A percentile compares a stretch with the other conserved stretches of the same genome.
These are phyloP conservation scores for Ranitomeya imitator DNA, from an alignment of 2,113 vertebrate genomes.

Conservation along the genomic window DNA sequence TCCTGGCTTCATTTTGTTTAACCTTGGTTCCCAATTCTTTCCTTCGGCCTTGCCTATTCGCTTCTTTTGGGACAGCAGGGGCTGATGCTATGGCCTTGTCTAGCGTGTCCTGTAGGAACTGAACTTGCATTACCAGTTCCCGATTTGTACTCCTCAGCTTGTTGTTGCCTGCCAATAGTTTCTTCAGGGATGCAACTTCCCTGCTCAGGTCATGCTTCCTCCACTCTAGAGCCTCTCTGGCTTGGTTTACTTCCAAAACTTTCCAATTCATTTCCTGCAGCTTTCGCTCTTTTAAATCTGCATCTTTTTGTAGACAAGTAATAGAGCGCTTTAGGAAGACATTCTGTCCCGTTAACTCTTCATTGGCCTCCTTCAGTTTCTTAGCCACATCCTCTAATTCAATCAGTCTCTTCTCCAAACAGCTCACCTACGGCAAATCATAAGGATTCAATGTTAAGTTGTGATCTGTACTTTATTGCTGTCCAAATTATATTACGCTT, in stretches of 20 bases:
- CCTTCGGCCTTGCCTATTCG: conserved; percentile 64
- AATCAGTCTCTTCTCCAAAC: conserved; percentile 77
- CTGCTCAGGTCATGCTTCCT: conserved; percentile 72
- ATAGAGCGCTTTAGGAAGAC: conserved; percentile 74
- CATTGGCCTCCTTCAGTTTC: conserved; percentile 76
- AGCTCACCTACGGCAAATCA: conserved; percentile 72
- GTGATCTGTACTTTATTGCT: no score
- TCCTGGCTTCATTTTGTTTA: conserved; percentile 80
- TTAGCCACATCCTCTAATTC: conserved; percentile 75
- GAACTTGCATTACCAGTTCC: conserved; percentile 72
- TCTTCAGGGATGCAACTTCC: conserved; percentile 71
- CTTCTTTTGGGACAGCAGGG: conserved; percentile 60
- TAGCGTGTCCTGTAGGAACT: conserved; percentile 73
- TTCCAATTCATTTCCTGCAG: conserved; percentile 65
- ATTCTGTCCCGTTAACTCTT: conserved; percentile 73
- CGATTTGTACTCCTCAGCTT: conserved; percentile 67
- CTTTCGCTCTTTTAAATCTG: conserved; percentile 67
- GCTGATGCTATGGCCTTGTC: conserved; percentile 73
- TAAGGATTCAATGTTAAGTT: neutral
- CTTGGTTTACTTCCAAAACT: conserved; percentile 69
- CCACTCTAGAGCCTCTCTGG: conserved; percentile 67
- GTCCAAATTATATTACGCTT: neutral
- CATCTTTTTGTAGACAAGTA: conserved; percentile 69
- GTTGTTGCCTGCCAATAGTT: conserved; percentile 69
- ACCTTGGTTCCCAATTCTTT: conserved; percentile 77